Base-by-base conservation (phyloP, 2,113 vertebrate genomes). In the Cercocebus atys region DNA sequence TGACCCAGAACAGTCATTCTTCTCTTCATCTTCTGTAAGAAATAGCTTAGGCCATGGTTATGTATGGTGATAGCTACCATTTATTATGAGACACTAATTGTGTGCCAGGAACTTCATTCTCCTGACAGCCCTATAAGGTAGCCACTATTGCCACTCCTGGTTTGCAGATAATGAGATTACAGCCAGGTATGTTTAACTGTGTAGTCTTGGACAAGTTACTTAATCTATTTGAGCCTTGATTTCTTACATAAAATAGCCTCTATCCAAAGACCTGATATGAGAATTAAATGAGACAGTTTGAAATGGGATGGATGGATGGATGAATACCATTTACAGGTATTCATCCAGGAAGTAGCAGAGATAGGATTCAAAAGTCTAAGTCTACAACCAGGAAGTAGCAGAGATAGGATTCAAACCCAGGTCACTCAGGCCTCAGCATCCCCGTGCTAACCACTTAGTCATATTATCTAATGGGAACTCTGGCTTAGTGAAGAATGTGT, bases 371-470 rank as follows among this genome's bases (percentile, higher is more conserved):
- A 40, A 40, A 40, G 40, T 66, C 25, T 45, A n/a, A 81, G 30
- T 45, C 32, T 35, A 30, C 4, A 79, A 27, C 32, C 3, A 83
- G 27, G 18, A 75, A 43, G 83, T 70, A 43, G 57, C 20, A 85
- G 78, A 97, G 40, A 50, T 85, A 22, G 45, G 81, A 85, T 94
- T 90, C 64, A 87, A 85, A 88, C 47, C 61, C 80, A 38, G 55
- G 57, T 47, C 27, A n/a, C 40, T 30, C 2, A 0, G 61, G 40
- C 43, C 8, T 88, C 27, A 18, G 22, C 3, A 52, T 68, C 38
- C 20, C 16, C 9, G 10, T 10, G 72, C 35, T 55, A 64, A 35
- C 14, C 59, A 18, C 32, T 2, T 3, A 59, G 40, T 57, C 81
- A 66, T 32, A n/a, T 25, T 50, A 3, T 27, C 64, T 87, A n/a